Percentiles rank a stretch among this genome's conserved stretches.
Conservation (phyloP, 2,797 vertebrate species). For the Otus scops region DNA sequence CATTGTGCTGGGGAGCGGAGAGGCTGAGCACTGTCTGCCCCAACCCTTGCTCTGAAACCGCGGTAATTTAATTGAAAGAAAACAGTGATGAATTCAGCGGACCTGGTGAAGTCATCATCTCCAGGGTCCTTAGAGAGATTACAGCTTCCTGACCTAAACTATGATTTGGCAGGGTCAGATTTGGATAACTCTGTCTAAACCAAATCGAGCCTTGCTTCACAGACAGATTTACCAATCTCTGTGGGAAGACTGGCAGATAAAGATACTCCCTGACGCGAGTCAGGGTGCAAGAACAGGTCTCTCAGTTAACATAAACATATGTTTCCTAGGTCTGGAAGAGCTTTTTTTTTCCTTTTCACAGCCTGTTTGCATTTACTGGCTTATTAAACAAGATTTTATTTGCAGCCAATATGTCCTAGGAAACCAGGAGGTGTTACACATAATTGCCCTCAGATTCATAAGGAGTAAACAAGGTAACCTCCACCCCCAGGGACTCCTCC, state of each 20-base stretch:
- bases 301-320: constrained; percentile 41
- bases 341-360: background rate
- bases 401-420: background rate
- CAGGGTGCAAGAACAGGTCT: constrained; percentile 42
- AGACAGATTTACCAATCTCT: rapidly evolving
- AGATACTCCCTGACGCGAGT: rapidly evolving
- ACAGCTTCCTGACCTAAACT: background rate
- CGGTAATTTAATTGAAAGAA: background rate
- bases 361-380: background rate
- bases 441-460: background rate
- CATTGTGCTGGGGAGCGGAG: background rate
- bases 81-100: background rate
- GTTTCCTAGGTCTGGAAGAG: constrained; percentile 19
- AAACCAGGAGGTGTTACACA: background rate
- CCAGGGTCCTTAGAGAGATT: background rate
- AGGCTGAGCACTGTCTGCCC: background rate
- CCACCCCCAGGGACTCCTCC: background rate
- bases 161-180: background rate
- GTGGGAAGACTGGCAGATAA: constrained; percentile 10
- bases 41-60: background rate
- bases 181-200: background rate
- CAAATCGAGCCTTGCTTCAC: background rate
- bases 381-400: constrained; percentile 35
- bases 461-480: background rate
- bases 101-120: background rate